Percentiles rank a stretch among this genome's conserved stretches.
Conservation (phyloP, 2,888 invertebrate species). For the Pherbina coryleti region DNA sequence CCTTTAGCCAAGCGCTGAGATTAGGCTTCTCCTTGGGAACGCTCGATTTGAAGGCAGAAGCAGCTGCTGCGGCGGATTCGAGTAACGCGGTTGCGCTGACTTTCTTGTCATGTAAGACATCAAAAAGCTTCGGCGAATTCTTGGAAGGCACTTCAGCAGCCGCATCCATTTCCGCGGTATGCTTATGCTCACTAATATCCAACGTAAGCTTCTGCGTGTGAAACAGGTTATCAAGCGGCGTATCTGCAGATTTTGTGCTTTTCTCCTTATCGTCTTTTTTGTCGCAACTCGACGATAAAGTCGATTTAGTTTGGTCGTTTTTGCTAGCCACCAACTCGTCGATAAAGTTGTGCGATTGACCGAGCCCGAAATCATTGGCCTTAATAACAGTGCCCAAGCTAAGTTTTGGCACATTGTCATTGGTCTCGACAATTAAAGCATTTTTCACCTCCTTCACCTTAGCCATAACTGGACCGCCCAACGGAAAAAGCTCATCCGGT, state of each 20-base stretch:
- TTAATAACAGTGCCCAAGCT: conserved; percentile 87
- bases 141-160: conserved; percentile 39
- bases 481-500: conserved; percentile 73
- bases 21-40: conserved; percentile 74
- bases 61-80: conserved; percentile 33
- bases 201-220: conserved; percentile 39
- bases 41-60: conserved; percentile 35
- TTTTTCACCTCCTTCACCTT: conserved; percentile 75
- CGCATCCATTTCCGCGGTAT: conserved; percentile 24
- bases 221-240: conserved; percentile 42
- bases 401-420: conserved; percentile 82
- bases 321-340: conserved; percentile 69
- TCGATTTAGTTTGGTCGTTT: conserved; percentile 43
- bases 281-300: conserved; percentile 43
- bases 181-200: conserved; percentile 46
- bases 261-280: conserved; percentile 51
- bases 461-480: conserved; percentile 56
- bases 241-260: neutral
- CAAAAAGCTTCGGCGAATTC: conserved; percentile 50
- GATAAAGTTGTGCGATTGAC: conserved; percentile 77
- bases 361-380: conserved; percentile 76
- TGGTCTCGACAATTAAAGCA: conserved; percentile 73
- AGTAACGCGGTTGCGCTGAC: conserved; percentile 22
- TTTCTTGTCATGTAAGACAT: conserved; percentile 53
- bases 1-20: conserved; percentile 92